phyloP scores from a whole-genome alignment of 2,797 vertebrate species.

The Intellagama lesueurii region DNA sequence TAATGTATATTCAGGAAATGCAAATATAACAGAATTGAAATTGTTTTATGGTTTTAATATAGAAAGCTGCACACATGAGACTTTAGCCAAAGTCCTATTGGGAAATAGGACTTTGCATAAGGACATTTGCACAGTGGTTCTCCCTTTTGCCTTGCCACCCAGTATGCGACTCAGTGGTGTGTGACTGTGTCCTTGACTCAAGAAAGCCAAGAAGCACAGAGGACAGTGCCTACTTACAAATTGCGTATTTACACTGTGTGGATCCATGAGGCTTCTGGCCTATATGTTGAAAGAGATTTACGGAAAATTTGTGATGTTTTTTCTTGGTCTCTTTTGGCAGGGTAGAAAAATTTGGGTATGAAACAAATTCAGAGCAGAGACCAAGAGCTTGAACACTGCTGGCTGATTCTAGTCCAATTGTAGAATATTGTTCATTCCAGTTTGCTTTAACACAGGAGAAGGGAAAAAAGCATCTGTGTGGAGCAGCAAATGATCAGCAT shows the following conservation, averaged over 20 bases:
- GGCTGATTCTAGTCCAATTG: neutral
- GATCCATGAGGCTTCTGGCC: too few species aligned
- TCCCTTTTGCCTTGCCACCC: too few species aligned
- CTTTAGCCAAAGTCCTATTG: too few species aligned
- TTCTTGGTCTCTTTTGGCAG: neutral
- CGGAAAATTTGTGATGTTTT: neutral
- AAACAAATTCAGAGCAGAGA: neutral
- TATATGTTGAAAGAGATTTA: neutral
- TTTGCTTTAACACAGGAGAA: neutral
- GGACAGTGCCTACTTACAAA: too few species aligned
- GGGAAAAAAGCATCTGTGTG: neutral
- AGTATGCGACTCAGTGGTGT: too few species aligned
- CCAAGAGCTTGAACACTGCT: neutral
- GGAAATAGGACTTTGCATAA: too few species aligned
- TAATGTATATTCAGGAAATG: neutral
- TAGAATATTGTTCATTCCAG: too few species aligned
- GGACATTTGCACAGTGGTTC: too few species aligned
- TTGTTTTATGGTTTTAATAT: neutral
- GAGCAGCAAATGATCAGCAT: too few species aligned
- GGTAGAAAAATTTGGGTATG: neutral
- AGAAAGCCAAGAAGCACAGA: too few species aligned
- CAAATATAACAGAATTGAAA: neutral
- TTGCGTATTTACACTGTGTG: too few species aligned
- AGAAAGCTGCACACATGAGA: neutral
- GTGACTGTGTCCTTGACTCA: too few species aligned